Evolutionary conservation across 2,113 vertebrate species (phyloP).

Genomic region (Takifugu flavidus): DNA sequence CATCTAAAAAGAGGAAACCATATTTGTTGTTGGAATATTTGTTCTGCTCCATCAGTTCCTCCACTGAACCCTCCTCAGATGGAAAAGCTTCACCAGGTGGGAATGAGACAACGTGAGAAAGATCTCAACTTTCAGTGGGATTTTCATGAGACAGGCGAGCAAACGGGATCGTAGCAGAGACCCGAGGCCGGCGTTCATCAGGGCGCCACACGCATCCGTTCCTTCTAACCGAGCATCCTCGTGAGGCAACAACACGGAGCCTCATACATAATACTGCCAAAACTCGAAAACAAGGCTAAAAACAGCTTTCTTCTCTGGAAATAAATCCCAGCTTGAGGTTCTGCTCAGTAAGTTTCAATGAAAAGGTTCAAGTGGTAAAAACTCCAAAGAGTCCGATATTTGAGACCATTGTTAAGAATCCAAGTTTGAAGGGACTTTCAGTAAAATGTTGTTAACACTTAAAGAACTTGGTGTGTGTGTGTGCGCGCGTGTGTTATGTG

Average conservation of each 20-base stretch:
- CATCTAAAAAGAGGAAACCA: too few relatives aligned
- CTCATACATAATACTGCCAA: too few relatives aligned
- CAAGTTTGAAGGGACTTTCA: too few relatives aligned
- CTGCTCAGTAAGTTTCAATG: conserved; percentile 17
- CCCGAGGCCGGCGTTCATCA: conserved; percentile 26
- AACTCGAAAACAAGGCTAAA: too few relatives aligned
- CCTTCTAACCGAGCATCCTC: neutral
- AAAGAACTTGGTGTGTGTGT: too few relatives aligned
- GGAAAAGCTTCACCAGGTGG: too few relatives aligned
- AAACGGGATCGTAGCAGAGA: conserved; percentile 69
- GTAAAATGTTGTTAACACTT: too few relatives aligned
- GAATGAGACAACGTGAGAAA: neutral
- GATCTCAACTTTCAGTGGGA: conserved; percentile 67
- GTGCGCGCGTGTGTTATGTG: too few relatives aligned
- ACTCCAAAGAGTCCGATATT: too few relatives aligned
- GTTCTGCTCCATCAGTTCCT: too few relatives aligned
- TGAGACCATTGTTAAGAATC: conserved; percentile 22
- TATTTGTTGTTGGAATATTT: too few relatives aligned
- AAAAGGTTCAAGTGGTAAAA: conserved; percentile 4
- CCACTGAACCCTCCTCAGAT: too few relatives aligned
- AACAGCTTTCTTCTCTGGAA: conserved; percentile 15
- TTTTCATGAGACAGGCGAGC: conserved; percentile 52
- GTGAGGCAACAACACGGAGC: neutral
- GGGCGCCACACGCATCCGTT: neutral
- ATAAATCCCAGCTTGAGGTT: conserved; percentile 20